Conservation (phyloP, 2,888 invertebrate species). For the Allacma fusca region DNA sequence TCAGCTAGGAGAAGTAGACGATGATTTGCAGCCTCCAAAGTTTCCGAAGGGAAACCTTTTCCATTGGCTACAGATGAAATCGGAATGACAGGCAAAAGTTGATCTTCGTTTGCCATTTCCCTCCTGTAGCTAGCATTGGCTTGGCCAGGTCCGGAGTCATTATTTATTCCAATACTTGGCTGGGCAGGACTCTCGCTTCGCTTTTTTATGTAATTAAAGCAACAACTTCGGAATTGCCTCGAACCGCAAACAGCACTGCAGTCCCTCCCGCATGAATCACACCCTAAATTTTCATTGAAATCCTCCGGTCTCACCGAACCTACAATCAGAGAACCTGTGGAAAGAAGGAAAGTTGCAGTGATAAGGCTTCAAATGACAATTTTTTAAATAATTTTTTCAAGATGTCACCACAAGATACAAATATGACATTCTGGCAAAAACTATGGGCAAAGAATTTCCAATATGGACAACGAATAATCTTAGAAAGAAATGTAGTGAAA, state of each 20-base stretch:
- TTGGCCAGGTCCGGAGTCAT: too few species aligned
- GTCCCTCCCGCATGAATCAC: slow-evolving; percentile 75
- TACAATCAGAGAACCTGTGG: too few species aligned
- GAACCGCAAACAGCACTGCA: slow-evolving; percentile 75
- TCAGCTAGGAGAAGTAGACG: neutral
- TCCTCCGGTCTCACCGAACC: slow-evolving; percentile 10
- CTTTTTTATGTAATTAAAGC: slow-evolving; percentile 76
- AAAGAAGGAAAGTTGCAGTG: too few species aligned
- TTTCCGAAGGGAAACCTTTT: neutral
- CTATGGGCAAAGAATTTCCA: too few species aligned
- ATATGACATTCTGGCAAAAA: neutral
- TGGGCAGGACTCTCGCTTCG: slow-evolving; percentile 48
- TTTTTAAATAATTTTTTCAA: neutral
- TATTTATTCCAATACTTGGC: too few species aligned
- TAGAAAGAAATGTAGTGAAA: too few species aligned
- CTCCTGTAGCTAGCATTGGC: too few species aligned
- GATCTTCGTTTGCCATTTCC: too few species aligned
- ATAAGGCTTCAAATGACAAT: neutral
- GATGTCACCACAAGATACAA: too few species aligned
- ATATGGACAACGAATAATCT: too few species aligned
- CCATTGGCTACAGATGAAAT: too few species aligned
- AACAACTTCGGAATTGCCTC: slow-evolving; percentile 75
- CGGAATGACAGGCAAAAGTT: too few species aligned
- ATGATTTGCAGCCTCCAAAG: neutral
- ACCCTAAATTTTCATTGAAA: slow-evolving; percentile 66